Base-by-base conservation (phyloP, 2,888 invertebrate genomes). In the Baccha elongata region DNA sequence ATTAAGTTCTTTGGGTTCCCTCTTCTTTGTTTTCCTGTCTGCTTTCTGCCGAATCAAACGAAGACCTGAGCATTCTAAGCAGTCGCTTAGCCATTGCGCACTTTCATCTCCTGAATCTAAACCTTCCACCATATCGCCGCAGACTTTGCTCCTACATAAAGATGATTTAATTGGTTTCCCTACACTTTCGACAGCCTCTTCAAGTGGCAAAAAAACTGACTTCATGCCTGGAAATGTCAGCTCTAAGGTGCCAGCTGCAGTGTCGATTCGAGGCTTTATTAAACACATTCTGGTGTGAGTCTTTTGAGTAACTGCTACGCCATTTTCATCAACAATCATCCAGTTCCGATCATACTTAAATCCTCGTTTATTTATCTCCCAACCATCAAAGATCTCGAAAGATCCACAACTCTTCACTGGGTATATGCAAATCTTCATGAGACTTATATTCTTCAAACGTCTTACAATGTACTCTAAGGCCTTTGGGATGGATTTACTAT, bases 381-480 rank as follows among this genome's bases (percentile, higher is more conserved):
- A 98, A 6, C 92, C 89, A 8, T 89, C 87, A 32, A 87, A 87
- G 23, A 96, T 93, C 91, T 94, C 93, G 87, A 94, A 95, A 6
- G 95, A 94, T 0, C 94, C 97, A 90, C 98, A 98, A 0, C 98
- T 98, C 91, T 98, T 98, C 5, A 98, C 92, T 0, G 98, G 98
- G 89, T 96, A 98, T 52, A 98, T 92, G 87, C 93, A 94, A 84
- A 95, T 92, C 79, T 92, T 88, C 21, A 89, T 90, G 3, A 93
- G 86, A 1, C 7, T 42, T 0, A 85, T 85, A 0, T 87, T 85
- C 0, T 86, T 86, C 60, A 88, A 19, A 0, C 85, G 86, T 11
- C 87, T 84, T 0, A 87, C 87, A 1, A 89, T 85, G 21, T 87
- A 85, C 21, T 87, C 86, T 1, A 90, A 75, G 1, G 74, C 83